Conservation (phyloP, 2,113 vertebrate species). For the Vicugna pacos region DNA sequence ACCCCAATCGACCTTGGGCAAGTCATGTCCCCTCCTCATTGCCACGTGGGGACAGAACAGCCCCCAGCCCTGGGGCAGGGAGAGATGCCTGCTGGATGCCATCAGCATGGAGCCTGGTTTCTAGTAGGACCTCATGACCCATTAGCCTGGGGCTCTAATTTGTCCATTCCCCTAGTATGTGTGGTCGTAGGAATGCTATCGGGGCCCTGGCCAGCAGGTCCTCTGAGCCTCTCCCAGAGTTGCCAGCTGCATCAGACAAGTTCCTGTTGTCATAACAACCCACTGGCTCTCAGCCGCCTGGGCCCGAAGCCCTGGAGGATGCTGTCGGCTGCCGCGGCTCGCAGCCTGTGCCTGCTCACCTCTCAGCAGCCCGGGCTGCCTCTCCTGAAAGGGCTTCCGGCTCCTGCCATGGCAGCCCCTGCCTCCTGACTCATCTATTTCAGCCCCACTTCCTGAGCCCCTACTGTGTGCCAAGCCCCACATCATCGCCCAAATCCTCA, state of each 20-base stretch:
- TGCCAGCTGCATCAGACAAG: conserved; percentile 70
- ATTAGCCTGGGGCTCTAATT: accelerated
- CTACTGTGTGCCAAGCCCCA: neutral
- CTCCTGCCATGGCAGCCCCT: too few species aligned
- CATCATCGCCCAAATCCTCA: neutral
- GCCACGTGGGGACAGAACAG: neutral
- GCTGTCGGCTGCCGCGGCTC: conserved; percentile 14
- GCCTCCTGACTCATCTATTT: neutral
- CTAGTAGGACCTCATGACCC: neutral
- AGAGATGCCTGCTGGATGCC: neutral
- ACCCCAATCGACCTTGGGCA: neutral
- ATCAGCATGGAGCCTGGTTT: neutral
- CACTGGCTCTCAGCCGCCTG: conserved; percentile 65
- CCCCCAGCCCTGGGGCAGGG: neutral
- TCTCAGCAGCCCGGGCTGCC: neutral
- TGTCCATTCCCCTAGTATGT: accelerated
- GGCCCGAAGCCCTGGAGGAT: conserved; percentile 63
- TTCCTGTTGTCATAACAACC: conserved; percentile 87
- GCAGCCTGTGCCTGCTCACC: neutral
- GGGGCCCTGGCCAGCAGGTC: neutral
- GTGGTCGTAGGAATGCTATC: neutral
- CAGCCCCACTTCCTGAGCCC: neutral
- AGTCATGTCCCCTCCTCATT: neutral
- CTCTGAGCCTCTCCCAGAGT: conserved; percentile 17
- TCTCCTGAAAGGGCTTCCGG: neutral